phyloP scores from a whole-genome alignment of 2,113 vertebrate species.

The Vanacampus margaritifer region DNA sequence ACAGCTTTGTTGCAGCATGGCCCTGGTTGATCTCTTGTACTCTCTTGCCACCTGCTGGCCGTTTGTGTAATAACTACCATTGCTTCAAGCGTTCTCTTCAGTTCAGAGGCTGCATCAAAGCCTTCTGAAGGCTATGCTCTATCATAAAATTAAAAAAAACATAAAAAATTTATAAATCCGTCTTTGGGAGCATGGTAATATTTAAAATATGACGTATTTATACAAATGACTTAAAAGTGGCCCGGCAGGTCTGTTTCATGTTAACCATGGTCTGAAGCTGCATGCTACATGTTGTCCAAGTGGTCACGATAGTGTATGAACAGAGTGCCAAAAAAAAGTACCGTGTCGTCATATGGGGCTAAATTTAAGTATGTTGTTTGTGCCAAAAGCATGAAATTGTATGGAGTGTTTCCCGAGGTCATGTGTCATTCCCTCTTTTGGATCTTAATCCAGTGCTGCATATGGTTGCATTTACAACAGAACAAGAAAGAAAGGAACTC shows the following conservation, averaged over 20 bases:
- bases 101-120: too few species aligned
- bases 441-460: constrained; percentile 51
- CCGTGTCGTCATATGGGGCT: constrained; percentile 36
- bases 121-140: too few species aligned
- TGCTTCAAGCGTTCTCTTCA: too few species aligned
- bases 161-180: too few species aligned
- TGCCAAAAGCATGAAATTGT: constrained; percentile 43
- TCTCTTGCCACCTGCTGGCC: too few species aligned
- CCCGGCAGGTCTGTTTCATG: constrained; percentile 44
- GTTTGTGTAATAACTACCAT: too few species aligned
- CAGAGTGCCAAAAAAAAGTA: constrained; percentile 18
- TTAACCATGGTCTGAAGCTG: constrained; percentile 30
- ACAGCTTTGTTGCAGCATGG: too few species aligned
- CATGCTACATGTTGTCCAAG: constrained; percentile 23
- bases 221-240: too few species aligned
- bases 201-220: too few species aligned
- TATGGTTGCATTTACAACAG: constrained; percentile 65
- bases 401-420: constrained; percentile 52
- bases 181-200: too few species aligned
- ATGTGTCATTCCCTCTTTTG: constrained; percentile 57
- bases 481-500: constrained; percentile 31
- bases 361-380: constrained; percentile 16
- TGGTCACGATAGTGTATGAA: constrained; percentile 21
- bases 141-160: too few species aligned
- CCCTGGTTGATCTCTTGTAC: too few species aligned